Conservation (phyloP, 2,797 vertebrate species). For the Spinus olivaceus region DNA sequence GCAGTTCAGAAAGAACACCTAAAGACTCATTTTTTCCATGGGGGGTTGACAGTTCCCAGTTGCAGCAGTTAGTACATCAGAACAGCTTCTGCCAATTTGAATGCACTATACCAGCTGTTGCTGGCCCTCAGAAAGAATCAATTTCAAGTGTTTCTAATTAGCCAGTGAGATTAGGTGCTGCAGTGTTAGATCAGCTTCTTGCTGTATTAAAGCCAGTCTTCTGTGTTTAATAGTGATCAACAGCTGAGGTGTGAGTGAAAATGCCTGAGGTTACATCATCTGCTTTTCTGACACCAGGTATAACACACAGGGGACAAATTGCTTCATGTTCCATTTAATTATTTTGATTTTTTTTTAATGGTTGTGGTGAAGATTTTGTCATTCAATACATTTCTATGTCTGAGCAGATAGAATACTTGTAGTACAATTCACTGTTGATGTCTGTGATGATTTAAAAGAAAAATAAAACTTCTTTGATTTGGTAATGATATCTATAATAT, state of each 20-base stretch:
- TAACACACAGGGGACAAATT: not conserved
- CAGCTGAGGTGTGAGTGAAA: not conserved
- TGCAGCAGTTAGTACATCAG: not conserved
- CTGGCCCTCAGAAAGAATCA: not conserved
- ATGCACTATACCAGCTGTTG: slow-evolving; percentile 7
- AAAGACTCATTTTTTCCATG: not conserved
- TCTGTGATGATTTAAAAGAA: not conserved
- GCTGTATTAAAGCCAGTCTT: not conserved
- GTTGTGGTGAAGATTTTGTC: not conserved
- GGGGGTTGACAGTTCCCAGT: not conserved
- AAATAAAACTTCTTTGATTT: not conserved
- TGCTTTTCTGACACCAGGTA: not conserved
- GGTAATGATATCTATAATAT: not conserved
- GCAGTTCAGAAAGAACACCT: not conserved
- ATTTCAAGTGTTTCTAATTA: slow-evolving; percentile 25
- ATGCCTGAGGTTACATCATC: not conserved
- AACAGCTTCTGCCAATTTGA: not conserved
- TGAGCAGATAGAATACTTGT: not conserved
- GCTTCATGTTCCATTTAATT: not conserved
- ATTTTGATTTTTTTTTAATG: not conserved
- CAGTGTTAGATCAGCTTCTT: not conserved
- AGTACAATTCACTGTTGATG: not conserved
- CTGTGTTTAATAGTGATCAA: not conserved
- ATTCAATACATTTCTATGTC: not conserved
- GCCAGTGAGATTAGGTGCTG: not conserved